phyloP scores from a whole-genome alignment of 2,797 vertebrate species.

The Spatula clypeata region DNA sequence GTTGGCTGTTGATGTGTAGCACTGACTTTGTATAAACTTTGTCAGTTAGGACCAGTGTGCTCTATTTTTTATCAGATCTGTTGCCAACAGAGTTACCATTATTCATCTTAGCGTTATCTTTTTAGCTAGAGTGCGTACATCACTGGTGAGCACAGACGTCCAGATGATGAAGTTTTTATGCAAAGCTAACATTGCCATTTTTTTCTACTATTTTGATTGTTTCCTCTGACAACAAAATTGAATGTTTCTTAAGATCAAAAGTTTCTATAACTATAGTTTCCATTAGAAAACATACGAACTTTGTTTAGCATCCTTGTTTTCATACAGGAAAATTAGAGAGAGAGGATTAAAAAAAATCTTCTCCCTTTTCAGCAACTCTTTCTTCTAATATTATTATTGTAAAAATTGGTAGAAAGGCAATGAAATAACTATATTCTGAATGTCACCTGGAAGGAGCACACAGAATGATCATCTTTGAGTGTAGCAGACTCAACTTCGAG shows the following conservation, averaged over 20 bases:
- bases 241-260: not conserved
- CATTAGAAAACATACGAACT: not conserved
- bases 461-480: not conserved
- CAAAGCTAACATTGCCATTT: not conserved
- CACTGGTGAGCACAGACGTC: not conserved
- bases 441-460: not conserved
- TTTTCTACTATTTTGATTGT: not conserved
- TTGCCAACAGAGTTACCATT: not conserved
- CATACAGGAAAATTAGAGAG: not conserved
- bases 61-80: accelerated
- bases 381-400: not conserved
- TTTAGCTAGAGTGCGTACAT: not conserved
- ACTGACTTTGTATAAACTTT: not conserved
- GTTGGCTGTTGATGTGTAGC: no score
- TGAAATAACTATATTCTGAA: not conserved
- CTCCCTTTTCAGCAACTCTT: not conserved
- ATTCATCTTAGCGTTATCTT: not conserved
- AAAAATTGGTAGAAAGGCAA: not conserved
- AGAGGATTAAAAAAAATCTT: not conserved
- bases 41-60: not conserved
- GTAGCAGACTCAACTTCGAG: no score
- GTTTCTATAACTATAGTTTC: not conserved
- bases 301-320: not conserved
- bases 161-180: not conserved
- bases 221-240: not conserved